These are phyloP conservation scores for Streptopelia turtur DNA, from an alignment of 2,797 vertebrate species.

Conservation along the genomic window DNA sequence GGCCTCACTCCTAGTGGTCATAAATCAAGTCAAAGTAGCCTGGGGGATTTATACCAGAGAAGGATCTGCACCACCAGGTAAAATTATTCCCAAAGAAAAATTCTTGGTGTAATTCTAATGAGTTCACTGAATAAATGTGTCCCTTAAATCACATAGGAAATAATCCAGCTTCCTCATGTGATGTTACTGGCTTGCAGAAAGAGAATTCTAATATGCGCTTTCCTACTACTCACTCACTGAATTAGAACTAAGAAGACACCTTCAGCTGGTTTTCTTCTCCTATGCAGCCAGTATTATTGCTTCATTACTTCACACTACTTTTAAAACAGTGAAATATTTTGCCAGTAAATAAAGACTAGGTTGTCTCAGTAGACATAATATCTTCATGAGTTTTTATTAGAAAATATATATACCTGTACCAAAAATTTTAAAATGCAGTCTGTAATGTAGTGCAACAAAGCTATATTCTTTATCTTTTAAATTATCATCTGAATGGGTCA, in stretches of 20 bases:
- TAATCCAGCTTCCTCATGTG: background rate
- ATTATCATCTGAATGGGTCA: background rate
- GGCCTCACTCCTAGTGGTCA: background rate
- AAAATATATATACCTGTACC: background rate
- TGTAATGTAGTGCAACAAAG: background rate
- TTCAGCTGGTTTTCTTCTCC: background rate
- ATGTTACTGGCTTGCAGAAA: background rate
- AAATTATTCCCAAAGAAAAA: slow-evolving; percentile 31
- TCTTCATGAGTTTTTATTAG: background rate
- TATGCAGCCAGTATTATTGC: background rate
- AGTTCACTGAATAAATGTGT: slow-evolving; percentile 19
- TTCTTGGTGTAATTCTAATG: background rate
- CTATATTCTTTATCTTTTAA: background rate
- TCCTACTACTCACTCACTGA: background rate
- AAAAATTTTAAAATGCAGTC: background rate
- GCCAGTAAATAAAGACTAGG: background rate
- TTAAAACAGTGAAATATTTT: background rate
- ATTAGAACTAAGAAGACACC: background rate
- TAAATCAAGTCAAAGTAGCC: slow-evolving; percentile 25
- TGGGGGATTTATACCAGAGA: background rate
- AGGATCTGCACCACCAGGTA: background rate
- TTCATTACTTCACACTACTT: background rate
- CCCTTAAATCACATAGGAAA: slow-evolving; percentile 6
- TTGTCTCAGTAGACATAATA: background rate
- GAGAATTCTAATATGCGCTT: background rate